A percentile compares a stretch with the other conserved stretches of the same genome.
These are phyloP conservation scores for Cotesia glomerata DNA, from an alignment of 1,140 invertebrate species.

Conservation along the genomic window DNA sequence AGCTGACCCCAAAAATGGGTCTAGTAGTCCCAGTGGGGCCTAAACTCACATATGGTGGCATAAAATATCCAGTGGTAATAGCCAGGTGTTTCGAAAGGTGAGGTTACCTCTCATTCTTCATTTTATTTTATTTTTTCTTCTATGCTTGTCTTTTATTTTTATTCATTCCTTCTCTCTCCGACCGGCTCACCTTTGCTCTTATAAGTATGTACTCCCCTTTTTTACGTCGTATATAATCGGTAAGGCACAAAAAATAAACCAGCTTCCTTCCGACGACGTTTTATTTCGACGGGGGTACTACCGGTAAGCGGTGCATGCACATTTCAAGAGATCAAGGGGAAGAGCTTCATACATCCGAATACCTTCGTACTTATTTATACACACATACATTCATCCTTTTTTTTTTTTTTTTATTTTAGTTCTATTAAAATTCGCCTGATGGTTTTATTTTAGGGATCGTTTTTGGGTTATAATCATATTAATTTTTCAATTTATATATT, in stretches of 20 bases:
- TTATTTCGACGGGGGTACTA: neutral
- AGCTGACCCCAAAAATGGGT: slow-evolving; percentile 54
- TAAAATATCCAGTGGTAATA: slow-evolving; percentile 56
- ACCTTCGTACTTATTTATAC: too few relatives aligned
- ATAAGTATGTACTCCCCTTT: neutral
- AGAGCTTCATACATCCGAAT: too few relatives aligned
- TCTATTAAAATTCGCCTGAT: too few relatives aligned
- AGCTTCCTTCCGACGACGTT: slow-evolving; percentile 3
- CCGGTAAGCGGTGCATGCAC: neutral
- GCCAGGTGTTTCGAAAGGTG: slow-evolving; percentile 61
- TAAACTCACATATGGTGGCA: slow-evolving; percentile 52
- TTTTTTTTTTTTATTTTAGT: too few relatives aligned
- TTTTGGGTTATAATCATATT: too few relatives aligned
- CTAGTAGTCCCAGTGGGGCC: slow-evolving; percentile 61
- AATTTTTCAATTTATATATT: too few relatives aligned
- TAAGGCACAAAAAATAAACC: slow-evolving; percentile 1
- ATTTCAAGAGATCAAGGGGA: too few relatives aligned
- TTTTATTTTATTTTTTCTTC: neutral
- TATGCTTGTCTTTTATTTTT: neutral
- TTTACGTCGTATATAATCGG: neutral
- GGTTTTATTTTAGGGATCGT: too few relatives aligned
- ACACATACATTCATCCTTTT: too few relatives aligned
- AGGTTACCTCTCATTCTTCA: slow-evolving; percentile 33
- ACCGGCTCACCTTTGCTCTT: neutral
- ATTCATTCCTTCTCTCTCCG: neutral